phyloP scores from a whole-genome alignment of 2,888 invertebrate species.

The Hesperia comma region DNA sequence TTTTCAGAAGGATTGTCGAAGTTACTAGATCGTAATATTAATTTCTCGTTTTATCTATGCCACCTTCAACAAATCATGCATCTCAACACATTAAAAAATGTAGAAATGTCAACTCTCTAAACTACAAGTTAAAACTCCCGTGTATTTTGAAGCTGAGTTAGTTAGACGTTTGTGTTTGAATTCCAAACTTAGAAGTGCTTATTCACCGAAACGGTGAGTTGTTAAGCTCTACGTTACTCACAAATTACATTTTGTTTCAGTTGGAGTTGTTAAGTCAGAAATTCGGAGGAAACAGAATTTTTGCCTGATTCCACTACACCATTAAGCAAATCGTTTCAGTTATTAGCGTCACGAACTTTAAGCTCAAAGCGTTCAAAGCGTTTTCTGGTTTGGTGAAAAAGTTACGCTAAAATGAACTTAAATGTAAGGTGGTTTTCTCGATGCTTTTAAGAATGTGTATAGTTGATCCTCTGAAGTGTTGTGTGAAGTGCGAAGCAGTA shows the following conservation, averaged over 20 bases:
- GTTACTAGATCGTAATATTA: no score
- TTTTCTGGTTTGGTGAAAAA: neutral
- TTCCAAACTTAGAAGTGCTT: slow-evolving; percentile 35
- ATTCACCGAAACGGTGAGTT: slow-evolving; percentile 40
- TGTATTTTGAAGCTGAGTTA: slow-evolving; percentile 17
- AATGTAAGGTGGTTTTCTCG: neutral
- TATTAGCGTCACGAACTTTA: slow-evolving; percentile 19
- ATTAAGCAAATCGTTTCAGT: slow-evolving; percentile 24
- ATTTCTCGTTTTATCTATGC: no score
- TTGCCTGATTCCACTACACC: slow-evolving; percentile 37
- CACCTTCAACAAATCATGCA: no score
- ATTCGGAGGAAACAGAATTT: slow-evolving; percentile 40
- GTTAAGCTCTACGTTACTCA: slow-evolving; percentile 39
- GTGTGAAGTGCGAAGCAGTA: no score
- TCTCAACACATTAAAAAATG: no score
- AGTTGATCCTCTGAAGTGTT: neutral
- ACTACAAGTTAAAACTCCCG: neutral
- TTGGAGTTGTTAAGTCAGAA: slow-evolving; percentile 33
- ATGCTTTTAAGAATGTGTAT: neutral
- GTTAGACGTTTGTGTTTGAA: slow-evolving; percentile 15
- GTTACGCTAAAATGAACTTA: neutral
- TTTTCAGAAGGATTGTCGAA: no score
- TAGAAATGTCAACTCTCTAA: no score
- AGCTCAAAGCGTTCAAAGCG: neutral
- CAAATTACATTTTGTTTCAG: slow-evolving; percentile 43